Evolutionary conservation across 53 echinoderm and acorn worm genomes (phyloP).

Genomic region (Stichopus horrens): DNA sequence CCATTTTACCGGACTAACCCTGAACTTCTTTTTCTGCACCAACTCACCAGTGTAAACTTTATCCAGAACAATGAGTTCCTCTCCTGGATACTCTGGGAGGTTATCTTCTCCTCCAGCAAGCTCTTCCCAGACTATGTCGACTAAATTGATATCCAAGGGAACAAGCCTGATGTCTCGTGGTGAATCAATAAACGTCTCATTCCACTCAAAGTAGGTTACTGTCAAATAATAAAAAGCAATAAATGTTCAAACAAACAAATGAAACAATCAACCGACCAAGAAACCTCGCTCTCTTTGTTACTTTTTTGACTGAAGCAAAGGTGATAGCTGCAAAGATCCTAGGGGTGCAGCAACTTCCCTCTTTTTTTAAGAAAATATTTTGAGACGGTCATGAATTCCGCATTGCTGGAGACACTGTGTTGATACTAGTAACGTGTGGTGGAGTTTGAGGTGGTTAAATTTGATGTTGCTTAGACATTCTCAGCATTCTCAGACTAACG

Average conservation of each 20-base stretch:
- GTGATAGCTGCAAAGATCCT: too few species aligned
- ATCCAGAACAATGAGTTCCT: slow-evolving; percentile 56
- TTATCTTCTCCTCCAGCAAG: slow-evolving; percentile 30
- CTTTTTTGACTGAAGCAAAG: too few species aligned
- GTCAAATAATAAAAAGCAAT: not conserved
- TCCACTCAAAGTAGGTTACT: slow-evolving; percentile 40
- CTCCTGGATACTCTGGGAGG: slow-evolving; percentile 51
- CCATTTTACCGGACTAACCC: not conserved
- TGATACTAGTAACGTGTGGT: too few species aligned
- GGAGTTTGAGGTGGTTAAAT: too few species aligned
- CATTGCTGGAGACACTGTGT: too few species aligned
- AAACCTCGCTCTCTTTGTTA: too few species aligned
- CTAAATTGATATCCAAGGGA: slow-evolving; percentile 28
- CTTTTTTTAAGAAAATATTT: too few species aligned
- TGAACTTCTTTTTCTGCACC: not conserved
- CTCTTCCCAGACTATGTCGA: slow-evolving; percentile 56
- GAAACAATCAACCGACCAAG: too few species aligned
- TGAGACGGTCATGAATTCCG: too few species aligned
- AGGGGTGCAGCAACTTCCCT: too few species aligned
- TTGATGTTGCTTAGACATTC: not conserved
- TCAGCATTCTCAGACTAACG: not conserved
- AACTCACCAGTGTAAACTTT: slow-evolving; percentile 52
- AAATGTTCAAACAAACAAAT: not conserved
- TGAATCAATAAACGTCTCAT: slow-evolving; percentile 30
- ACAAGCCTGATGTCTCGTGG: slow-evolving; percentile 34